Percentiles rank a stretch among this genome's conserved stretches.
phyloP scores from a whole-genome alignment of 2,888 invertebrate species.

The Patella ulyssiponensis region DNA sequence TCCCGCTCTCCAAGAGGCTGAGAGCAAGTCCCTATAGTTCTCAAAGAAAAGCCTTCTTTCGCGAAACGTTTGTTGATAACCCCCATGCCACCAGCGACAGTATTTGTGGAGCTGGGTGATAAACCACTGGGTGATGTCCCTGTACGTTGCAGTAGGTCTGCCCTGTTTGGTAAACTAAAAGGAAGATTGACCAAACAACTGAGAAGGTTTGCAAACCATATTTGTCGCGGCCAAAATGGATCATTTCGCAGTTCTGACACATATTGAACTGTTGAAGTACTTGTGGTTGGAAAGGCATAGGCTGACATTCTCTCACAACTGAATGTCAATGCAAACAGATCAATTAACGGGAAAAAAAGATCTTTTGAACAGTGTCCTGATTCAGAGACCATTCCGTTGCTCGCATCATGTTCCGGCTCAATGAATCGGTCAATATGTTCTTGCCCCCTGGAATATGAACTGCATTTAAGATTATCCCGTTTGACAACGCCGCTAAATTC shows the following conservation, averaged over 20 bases:
- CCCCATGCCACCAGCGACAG: neutral
- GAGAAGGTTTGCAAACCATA: too few species aligned
- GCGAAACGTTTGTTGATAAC: neutral
- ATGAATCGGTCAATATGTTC: constrained; percentile 28
- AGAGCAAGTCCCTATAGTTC: neutral
- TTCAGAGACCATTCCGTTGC: constrained; percentile 31
- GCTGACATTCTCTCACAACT: too few species aligned
- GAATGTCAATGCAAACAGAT: constrained; percentile 22
- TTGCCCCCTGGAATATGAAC: constrained; percentile 29
- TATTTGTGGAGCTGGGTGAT: neutral
- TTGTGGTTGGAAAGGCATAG: too few species aligned
- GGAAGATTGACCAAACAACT: too few species aligned
- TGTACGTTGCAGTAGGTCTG: too few species aligned
- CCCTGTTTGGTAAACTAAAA: too few species aligned
- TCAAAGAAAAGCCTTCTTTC: neutral
- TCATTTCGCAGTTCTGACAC: too few species aligned
- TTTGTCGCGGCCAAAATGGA: too few species aligned
- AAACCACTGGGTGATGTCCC: too few species aligned
- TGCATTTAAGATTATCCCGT: constrained; percentile 23
- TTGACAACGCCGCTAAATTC: constrained; percentile 27
- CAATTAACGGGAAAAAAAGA: constrained; percentile 21
- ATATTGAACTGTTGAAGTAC: too few species aligned
- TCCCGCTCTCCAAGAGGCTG: neutral
- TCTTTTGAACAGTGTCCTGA: constrained; percentile 11
- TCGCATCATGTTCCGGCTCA: constrained; percentile 23